Percentiles rank a stretch among this genome's conserved stretches.
These are phyloP conservation scores for Cyphomyrmex costatus DNA, from an alignment of 1,140 invertebrate genomes.

Conservation along the genomic window DNA sequence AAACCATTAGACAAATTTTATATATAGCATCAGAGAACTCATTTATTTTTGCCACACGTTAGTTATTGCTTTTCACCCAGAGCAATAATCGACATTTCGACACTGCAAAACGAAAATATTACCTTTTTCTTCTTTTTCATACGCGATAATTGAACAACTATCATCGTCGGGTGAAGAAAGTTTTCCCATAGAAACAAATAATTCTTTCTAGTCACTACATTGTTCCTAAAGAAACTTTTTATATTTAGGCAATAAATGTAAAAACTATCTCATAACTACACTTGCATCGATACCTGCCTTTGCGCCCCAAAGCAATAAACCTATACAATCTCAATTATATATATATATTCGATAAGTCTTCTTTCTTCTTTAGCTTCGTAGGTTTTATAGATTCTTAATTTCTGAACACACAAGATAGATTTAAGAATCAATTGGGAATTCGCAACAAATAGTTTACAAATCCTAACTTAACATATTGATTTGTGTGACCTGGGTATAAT, in stretches of 20 bases:
- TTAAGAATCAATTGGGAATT: conserved; percentile 6
- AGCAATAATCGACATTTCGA: conserved; percentile 59
- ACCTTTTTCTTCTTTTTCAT: conserved; percentile 5
- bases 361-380: not conserved
- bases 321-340: not conserved
- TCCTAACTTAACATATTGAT: not conserved
- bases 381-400: not conserved
- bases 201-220: not conserved
- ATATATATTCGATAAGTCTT: too few relatives aligned
- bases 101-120: conserved; percentile 38
- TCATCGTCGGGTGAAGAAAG: not conserved
- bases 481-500: not conserved
- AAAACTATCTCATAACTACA: not conserved
- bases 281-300: not conserved
- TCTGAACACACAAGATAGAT: not conserved
- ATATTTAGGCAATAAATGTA: not conserved
- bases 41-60: conserved; percentile 69
- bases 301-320: not conserved
- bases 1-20: conserved; percentile 85
- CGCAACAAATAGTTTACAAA: conserved; percentile 9
- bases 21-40: conserved; percentile 79
- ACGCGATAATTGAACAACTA: conserved; percentile 23
- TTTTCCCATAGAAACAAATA: conserved; percentile 15
- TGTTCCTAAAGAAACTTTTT: not conserved
- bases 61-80: conserved; percentile 52